A percentile compares a stretch with the other conserved stretches of the same genome.
Evolutionary conservation across 2,797 vertebrate genomes (phyloP).

Genomic region (Rhinophrynus dorsalis): DNA sequence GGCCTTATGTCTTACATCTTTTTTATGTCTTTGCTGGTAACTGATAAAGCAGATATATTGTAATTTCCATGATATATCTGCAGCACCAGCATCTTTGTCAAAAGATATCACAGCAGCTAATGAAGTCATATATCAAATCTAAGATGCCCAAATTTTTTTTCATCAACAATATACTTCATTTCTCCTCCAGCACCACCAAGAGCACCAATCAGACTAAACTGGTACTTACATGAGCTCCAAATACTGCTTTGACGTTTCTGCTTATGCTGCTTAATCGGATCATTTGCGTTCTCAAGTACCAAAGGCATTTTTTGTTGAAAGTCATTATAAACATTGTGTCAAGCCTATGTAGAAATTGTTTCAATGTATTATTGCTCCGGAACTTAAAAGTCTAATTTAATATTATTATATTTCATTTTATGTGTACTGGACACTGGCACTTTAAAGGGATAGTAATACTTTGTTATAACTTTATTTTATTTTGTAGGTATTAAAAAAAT

Average conservation of each 20-base stretch:
- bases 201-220: slow-evolving; percentile 24
- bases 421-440: too few relatives aligned
- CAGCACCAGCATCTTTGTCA: slow-evolving; percentile 5
- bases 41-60: neutral
- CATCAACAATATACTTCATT: slow-evolving; percentile 35
- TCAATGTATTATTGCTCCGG: too few relatives aligned
- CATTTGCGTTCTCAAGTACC: slow-evolving; percentile 20
- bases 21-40: neutral
- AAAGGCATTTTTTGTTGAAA: slow-evolving; percentile 21
- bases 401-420: too few relatives aligned
- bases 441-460: too few relatives aligned
- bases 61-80: neutral
- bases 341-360: slow-evolving; percentile 4
- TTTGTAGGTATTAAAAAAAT: too few relatives aligned
- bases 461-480: too few relatives aligned
- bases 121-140: slow-evolving; percentile 41
- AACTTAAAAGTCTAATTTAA: too few relatives aligned
- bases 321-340: slow-evolving; percentile 20
- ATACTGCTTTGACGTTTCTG: slow-evolving; percentile 32
- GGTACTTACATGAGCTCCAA: slow-evolving; percentile 23
- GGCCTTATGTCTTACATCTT: too few relatives aligned
- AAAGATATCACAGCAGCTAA: slow-evolving; percentile 22
- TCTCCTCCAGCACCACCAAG: slow-evolving; percentile 6
- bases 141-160: slow-evolving; percentile 15
- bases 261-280: slow-evolving; percentile 31